Evolutionary conservation across 2,113 vertebrate genomes (phyloP), one percentile per base, ranked within the genome.

Genomic region (Lagopus leucura): DNA sequence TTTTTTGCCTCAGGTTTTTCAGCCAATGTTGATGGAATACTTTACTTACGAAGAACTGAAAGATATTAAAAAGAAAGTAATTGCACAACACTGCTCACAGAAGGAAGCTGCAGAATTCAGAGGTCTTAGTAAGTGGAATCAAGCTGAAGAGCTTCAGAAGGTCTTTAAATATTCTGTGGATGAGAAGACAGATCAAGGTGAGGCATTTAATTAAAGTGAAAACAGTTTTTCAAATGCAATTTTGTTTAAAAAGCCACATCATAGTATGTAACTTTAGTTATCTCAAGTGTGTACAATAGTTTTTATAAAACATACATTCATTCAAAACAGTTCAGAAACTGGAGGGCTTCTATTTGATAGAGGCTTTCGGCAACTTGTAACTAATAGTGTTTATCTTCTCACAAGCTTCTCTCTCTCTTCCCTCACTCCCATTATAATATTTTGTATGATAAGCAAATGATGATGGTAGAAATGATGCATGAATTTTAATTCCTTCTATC

Each of bases 1-100:
- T 38, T 16, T 58, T 58, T 18, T 89, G 66, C 85, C 27, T 88
- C 96, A 99, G 99, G 99, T 99, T 93, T 99, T 99, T 92, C 99
- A 99, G 98, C 99, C 99, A 55, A 99, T 99, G 99, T 98, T 99
- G 95, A 99, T 99, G 99, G 98, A 99, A 97, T 99, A 99, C 97
- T 99, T 99, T 91, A 98, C 98, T 63, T 99, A 99, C 0, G 99
- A 99, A 93, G 99, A 99, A 97, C 94, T 99, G 82, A 99, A 99
- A 97, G 99, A 98, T 96, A 99, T 99, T 95, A 99, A 99, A 97
- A 99, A 99, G 93, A 98, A 99, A 97, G 99, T 99, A 97, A 99
- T 99, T 45, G 99, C 98, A 3, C 99, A 99, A 50, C 99, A 99
- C 96, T 98, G 98, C 96, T 98, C 98, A 43, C 98, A 98, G 48